Base-by-base conservation (phyloP, 2,113 vertebrate genomes). In the Callaeas wilsoni region DNA sequence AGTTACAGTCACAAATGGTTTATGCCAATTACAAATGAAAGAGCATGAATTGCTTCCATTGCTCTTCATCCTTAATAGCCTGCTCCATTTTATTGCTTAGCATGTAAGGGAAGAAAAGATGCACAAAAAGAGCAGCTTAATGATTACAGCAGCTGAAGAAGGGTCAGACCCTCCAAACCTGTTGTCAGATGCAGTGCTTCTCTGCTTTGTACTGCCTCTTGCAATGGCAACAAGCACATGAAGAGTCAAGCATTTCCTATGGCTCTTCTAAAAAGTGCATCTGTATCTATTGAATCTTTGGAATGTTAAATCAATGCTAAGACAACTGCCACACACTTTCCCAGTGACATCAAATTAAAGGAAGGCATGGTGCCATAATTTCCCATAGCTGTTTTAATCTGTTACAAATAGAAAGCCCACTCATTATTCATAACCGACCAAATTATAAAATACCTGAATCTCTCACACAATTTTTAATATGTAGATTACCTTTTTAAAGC, bases 351-450 rank as follows among this genome's bases (percentile, higher is more conserved):
- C 75, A 88, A 59, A 80, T 86, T 91, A 81, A 90, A 85, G 39
- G 52, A 69, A 86, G 85, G 82, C 92, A 91, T 10, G 50, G 67
- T 95, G 93, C 85, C 92, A 71, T 89, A 35, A 78, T 84, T 88
- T 83, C 74, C 74, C 65, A 65, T 91, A 64, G 81, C 44, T 94
- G 20, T 65, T 76, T 60, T 76, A 79, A 85, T 70, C 56, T 73
- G 57, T 65, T 87, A 79, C 87, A 82, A 91, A 89, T 37, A 85
- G 69, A 86, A 88, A 81, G 37, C 73, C 68, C 73, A 56, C 47
- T 84, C 49, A 12, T 84, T 71, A 49, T 87, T 87, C 63, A 76
- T 67, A 87, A 89, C 21, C 3, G 1, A 57, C 21, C 26, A 87
- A 89, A 60, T 60, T n/a, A 87, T 41, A 71, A 89, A 90, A 65